Evolutionary conservation across 2,797 vertebrate species (phyloP).

Genomic region (Enteromius unitaeniatus): DNA sequence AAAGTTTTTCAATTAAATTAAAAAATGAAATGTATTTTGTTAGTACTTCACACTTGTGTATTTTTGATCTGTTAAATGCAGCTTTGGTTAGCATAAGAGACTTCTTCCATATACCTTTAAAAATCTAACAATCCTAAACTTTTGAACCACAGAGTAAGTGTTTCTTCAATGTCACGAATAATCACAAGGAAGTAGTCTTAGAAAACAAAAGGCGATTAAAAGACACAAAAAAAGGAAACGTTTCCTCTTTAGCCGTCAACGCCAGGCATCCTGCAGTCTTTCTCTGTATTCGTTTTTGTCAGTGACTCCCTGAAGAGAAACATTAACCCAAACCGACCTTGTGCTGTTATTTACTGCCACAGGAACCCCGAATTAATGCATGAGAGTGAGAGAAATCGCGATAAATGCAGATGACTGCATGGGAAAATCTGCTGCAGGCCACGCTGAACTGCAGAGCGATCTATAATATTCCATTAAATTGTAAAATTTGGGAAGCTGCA

Average conservation of each 20-base stretch:
- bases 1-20: background rate
- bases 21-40: background rate
- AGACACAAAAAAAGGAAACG: conserved; percentile 46
- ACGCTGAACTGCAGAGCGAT: background rate
- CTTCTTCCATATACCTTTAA: background rate
- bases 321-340: conserved; percentile 62
- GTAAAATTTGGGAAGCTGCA: background rate
- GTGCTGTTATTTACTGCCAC: conserved; percentile 21
- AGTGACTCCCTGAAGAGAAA: conserved; percentile 46
- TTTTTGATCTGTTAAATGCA: background rate
- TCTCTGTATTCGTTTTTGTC: conserved; percentile 42
- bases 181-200: conserved; percentile 39
- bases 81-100: background rate
- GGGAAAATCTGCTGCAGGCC: background rate
- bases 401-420: background rate
- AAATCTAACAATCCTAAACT: background rate
- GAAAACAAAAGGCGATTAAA: conserved; percentile 50
- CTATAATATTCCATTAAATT: conserved; percentile 15
- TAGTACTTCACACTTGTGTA: background rate
- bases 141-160: background rate
- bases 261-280: conserved; percentile 36
- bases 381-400: background rate
- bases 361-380: background rate
- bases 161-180: conserved; percentile 22
- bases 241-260: conserved; percentile 30